phyloP scores from a whole-genome alignment of 2,113 vertebrate species.

The Galemys pyrenaicus region DNA sequence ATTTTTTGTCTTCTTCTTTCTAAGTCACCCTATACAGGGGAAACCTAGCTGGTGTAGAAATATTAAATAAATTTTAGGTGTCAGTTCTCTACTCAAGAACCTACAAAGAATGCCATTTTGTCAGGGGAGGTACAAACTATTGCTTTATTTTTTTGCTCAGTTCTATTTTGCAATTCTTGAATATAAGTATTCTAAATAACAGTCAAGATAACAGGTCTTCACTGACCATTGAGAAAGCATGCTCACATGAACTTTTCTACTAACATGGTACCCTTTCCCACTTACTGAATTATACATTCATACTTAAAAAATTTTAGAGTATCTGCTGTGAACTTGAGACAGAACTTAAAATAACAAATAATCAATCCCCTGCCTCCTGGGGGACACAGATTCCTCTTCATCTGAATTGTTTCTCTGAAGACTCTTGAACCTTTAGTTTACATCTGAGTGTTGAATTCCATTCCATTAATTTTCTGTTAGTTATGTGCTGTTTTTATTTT shows the following conservation, averaged over 20 bases:
- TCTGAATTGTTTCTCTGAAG: conserved; percentile 12
- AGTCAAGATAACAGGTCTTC: neutral
- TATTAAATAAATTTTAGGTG: neutral
- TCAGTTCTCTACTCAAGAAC: neutral
- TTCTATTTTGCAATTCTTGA: conserved; percentile 5
- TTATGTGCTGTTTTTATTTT: neutral
- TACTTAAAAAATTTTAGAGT: neutral
- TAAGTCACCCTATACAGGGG: neutral
- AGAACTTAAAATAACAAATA: neutral
- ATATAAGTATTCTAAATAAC: conserved; percentile 11
- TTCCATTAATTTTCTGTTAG: neutral
- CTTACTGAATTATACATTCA: neutral
- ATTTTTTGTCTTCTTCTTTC: neutral
- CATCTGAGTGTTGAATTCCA: neutral
- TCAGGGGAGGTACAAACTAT: neutral
- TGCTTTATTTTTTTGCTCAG: conserved; percentile 33
- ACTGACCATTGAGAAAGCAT: neutral
- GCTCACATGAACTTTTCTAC: neutral
- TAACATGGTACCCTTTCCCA: neutral
- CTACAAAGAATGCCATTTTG: neutral
- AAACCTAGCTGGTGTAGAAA: neutral
- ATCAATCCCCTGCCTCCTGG: neutral
- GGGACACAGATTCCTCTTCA: neutral
- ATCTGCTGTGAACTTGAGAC: neutral
- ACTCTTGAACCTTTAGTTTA: neutral